phyloP scores from a whole-genome alignment of 2,888 invertebrate species.

The Elysia crispata region DNA sequence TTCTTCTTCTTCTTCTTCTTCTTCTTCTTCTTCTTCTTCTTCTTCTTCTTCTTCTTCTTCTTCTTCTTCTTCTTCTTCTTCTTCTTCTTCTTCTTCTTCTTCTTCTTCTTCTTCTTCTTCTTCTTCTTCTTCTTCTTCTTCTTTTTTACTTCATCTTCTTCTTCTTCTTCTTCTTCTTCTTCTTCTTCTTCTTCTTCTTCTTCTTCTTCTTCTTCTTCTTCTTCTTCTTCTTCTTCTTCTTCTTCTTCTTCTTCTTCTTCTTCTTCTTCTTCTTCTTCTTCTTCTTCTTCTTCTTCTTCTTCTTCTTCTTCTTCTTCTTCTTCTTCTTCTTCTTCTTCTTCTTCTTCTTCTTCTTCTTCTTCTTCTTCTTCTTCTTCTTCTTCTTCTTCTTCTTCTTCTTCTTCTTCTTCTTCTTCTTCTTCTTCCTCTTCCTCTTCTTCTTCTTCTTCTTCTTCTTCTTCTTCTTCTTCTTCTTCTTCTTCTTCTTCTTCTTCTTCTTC shows the following conservation, averaged over 20 bases:
- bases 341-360: constrained; percentile 32
- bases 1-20: neutral
- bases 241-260: constrained; percentile 34
- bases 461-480: constrained; percentile 12
- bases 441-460: neutral
- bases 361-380: constrained; percentile 33
- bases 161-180: neutral
- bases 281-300: constrained; percentile 29
- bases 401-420: constrained; percentile 11
- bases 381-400: constrained; percentile 25
- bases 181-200: neutral
- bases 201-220: neutral
- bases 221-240: constrained; percentile 1
- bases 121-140: no score
- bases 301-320: constrained; percentile 23
- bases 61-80: neutral
- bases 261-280: constrained; percentile 30
- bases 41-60: no score
- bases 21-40: neutral
- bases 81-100: neutral
- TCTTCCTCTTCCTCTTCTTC: neutral
- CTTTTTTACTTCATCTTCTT: neutral
- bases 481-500: no score
- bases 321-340: constrained; percentile 19
- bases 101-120: neutral